Conservation (phyloP, 1,140 invertebrate species). For the Laupala kohalensis region DNA sequence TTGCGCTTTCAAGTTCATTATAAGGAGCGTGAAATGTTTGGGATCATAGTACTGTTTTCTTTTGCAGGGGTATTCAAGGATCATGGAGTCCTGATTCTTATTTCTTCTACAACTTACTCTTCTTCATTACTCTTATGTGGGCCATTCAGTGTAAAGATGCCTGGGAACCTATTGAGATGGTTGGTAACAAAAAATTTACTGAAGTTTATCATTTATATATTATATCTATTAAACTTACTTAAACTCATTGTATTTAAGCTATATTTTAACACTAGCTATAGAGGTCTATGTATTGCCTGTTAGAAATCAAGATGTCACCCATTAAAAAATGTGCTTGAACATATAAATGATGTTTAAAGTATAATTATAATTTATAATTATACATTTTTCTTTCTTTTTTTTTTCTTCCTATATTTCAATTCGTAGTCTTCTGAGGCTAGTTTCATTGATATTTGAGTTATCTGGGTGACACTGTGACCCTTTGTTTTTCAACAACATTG, state of each 20-base stretch:
- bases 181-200: slow-evolving; percentile 20
- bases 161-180: slow-evolving; percentile 35
- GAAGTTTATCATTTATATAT: not conserved
- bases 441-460: too few relatives aligned
- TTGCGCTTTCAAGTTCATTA: too few relatives aligned
- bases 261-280: slow-evolving; percentile 1
- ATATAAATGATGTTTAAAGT: too few relatives aligned
- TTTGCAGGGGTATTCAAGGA: slow-evolving; percentile 30
- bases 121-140: slow-evolving; percentile 33
- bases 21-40: too few relatives aligned
- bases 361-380: too few relatives aligned
- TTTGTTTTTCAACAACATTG: too few relatives aligned
- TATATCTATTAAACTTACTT: not conserved
- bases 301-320: not conserved
- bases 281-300: not conserved
- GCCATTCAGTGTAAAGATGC: slow-evolving; percentile 31
- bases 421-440: too few relatives aligned
- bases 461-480: too few relatives aligned
- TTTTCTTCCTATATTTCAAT: too few relatives aligned
- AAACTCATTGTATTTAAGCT: not conserved
- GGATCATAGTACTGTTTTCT: too few relatives aligned
- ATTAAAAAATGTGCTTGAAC: too few relatives aligned
- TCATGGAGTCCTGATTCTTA: slow-evolving; percentile 31
- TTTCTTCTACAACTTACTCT: slow-evolving; percentile 34
- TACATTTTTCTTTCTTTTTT: too few relatives aligned